Evolutionary conservation across 2,888 invertebrate species (phyloP).

Genomic region (Synanthedon myopaeformis): DNA sequence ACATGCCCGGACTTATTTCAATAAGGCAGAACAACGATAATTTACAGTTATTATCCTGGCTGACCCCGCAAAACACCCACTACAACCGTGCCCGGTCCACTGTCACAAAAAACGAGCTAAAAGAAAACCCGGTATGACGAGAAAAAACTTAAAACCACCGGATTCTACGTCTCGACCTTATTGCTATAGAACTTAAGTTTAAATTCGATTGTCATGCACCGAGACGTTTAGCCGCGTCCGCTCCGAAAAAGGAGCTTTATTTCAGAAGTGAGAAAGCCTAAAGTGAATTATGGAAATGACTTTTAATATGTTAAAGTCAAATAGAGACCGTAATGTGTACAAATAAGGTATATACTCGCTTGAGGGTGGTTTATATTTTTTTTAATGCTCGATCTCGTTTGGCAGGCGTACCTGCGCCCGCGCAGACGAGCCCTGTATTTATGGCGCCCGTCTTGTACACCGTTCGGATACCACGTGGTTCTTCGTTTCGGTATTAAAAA

Average conservation of each 20-base stretch:
- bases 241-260: constrained; percentile 64
- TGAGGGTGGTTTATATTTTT: constrained; percentile 16
- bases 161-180: constrained; percentile 7
- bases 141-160: constrained; percentile 33
- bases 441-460: constrained; percentile 56
- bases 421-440: constrained; percentile 66
- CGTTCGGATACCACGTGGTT: constrained; percentile 50
- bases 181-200: constrained; percentile 25
- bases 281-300: constrained; percentile 62
- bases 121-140: constrained; percentile 62
- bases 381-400: constrained; percentile 64
- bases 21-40: constrained; percentile 63
- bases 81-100: constrained; percentile 46
- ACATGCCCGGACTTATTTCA: constrained; percentile 55
- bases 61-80: constrained; percentile 70
- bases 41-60: constrained; percentile 68
- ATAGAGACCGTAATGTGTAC: constrained; percentile 12
- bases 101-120: constrained; percentile 58
- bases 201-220: constrained; percentile 12
- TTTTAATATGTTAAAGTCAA: constrained; percentile 11
- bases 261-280: constrained; percentile 64
- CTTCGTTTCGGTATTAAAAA: constrained; percentile 43
- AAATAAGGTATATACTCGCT: constrained; percentile 24
- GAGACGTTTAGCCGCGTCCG: constrained; percentile 25
- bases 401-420: constrained; percentile 67